Evolutionary conservation across 2,113 vertebrate genomes (phyloP).

Genomic region (Gambusia holbrooki): DNA sequence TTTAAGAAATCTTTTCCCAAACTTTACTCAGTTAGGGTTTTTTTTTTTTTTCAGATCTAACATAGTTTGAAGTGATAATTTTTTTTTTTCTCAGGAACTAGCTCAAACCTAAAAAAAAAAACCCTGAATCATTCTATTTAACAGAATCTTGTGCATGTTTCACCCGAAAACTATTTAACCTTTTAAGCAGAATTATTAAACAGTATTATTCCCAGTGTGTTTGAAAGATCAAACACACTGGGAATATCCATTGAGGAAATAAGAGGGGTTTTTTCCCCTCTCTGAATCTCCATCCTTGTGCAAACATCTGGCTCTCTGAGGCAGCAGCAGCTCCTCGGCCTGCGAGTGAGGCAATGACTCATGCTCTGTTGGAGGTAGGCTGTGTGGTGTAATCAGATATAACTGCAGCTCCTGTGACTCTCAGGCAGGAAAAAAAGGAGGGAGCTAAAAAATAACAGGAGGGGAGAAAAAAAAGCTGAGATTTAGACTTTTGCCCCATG

Average conservation of each 20-base stretch:
- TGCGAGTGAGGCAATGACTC: conserved; percentile 79
- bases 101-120: neutral
- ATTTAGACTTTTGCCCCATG: conserved; percentile 59
- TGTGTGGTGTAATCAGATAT: conserved; percentile 77
- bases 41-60: too few species aligned
- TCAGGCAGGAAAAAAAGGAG: conserved; percentile 5
- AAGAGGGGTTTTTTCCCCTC: neutral
- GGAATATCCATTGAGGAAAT: conserved; percentile 2
- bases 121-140: neutral
- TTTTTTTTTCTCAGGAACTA: neutral
- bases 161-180: neutral
- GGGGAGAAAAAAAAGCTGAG: conserved; percentile 30
- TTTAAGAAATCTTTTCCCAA: too few species aligned
- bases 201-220: too few species aligned
- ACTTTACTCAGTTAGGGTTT: too few species aligned
- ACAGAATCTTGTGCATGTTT: neutral
- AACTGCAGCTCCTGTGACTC: conserved; percentile 78
- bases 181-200: neutral
- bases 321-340: conserved; percentile 27
- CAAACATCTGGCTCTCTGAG: conserved; percentile 33
- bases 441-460: conserved; percentile 21
- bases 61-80: neutral
- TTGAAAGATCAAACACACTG: neutral
- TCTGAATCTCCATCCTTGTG: conserved; percentile 41
- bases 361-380: conserved; percentile 81